phyloP scores from a whole-genome alignment of 2,888 invertebrate species.

The Calameuta filiformis region DNA sequence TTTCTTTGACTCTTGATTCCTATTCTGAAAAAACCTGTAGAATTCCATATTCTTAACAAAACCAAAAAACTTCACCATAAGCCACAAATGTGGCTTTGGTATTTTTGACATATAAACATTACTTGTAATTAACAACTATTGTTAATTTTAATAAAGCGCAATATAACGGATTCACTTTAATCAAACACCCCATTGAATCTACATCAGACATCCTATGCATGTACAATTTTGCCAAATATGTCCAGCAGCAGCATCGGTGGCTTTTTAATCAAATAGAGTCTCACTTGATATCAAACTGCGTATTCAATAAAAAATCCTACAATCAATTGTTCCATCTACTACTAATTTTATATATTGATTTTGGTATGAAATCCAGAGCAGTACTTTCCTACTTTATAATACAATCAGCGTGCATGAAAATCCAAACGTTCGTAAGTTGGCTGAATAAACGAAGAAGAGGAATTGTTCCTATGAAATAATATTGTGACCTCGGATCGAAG shows the following conservation, averaged over 20 bases:
- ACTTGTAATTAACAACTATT: not conserved
- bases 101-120: not conserved
- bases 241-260: too few species aligned
- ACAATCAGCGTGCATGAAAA: not conserved
- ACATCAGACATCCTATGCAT: not conserved
- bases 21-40: too few species aligned
- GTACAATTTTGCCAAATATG: not conserved
- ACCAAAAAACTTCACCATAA: too few species aligned
- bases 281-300: not conserved
- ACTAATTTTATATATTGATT: not conserved
- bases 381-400: not conserved
- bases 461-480: not conserved
- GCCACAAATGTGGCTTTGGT: not conserved
- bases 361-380: not conserved
- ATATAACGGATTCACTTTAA: not conserved
- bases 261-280: not conserved
- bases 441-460: not conserved
- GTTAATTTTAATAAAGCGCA: not conserved
- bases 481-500: not conserved
- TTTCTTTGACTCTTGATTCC: too few species aligned
- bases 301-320: not conserved
- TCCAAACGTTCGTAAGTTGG: not conserved
- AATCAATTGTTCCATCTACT: not conserved
- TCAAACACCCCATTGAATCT: not conserved
- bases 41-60: too few species aligned